Evolutionary conservation across 2,113 vertebrate species (phyloP).

Genomic region (Toxotes chatareus): DNA sequence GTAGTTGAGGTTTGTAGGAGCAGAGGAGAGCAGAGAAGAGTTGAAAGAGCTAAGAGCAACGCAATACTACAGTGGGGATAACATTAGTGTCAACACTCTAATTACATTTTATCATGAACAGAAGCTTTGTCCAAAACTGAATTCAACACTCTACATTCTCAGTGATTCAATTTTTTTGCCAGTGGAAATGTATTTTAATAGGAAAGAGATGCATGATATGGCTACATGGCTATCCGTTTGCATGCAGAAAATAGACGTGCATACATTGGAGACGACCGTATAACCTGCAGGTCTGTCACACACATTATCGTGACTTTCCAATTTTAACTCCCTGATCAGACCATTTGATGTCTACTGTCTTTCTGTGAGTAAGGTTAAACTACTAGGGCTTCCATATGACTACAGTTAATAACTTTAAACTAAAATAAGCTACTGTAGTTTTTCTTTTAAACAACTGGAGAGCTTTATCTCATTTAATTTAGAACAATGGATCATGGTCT

Average conservation of each 20-base stretch:
- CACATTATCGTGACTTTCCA: neutral
- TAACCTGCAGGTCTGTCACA: neutral
- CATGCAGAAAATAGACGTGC: neutral
- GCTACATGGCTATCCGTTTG: neutral
- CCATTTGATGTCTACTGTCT: neutral
- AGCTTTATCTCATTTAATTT: neutral
- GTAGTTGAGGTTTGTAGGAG: slow-evolving; percentile 43
- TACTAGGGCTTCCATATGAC: neutral
- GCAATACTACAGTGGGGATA: neutral
- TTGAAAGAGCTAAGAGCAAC: slow-evolving; percentile 18
- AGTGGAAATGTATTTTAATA: neutral
- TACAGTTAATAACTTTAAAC: too few relatives aligned
- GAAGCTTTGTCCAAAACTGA: slow-evolving; percentile 2
- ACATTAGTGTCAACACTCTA: neutral
- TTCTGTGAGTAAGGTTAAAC: neutral
- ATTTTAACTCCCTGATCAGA: too few relatives aligned
- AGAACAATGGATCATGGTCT: neutral
- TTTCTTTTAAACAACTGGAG: too few relatives aligned
- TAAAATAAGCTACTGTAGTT: too few relatives aligned
- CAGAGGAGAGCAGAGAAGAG: slow-evolving; percentile 16
- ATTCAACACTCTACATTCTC: neutral
- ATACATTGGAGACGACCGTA: neutral
- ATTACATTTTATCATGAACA: slow-evolving; percentile 18
- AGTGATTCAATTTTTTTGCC: neutral
- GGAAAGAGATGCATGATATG: neutral